Evolutionary conservation across 2,888 invertebrate species (phyloP).

Genomic region (Sinotaia quadrata): DNA sequence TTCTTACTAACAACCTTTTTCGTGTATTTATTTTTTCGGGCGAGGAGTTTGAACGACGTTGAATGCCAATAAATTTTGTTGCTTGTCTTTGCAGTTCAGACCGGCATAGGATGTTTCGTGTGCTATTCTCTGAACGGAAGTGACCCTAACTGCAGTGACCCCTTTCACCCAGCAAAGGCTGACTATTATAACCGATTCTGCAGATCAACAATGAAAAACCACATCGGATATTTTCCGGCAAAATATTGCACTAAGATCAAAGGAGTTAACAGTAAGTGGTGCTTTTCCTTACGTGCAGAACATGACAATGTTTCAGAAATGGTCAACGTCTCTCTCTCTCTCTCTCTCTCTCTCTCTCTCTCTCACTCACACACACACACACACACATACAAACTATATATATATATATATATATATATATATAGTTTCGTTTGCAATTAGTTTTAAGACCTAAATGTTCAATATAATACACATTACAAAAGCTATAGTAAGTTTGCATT

Average conservation of each 20-base stretch:
- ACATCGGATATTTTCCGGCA: constrained; percentile 75
- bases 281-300: not conserved
- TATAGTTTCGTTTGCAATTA: too few species aligned
- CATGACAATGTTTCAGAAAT: not conserved
- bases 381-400: too few species aligned
- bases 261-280: constrained; percentile 72
- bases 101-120: constrained; percentile 74
- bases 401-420: too few species aligned
- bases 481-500: too few species aligned
- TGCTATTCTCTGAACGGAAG: constrained; percentile 75
- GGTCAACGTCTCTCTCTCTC: too few species aligned
- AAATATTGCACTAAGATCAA: constrained; percentile 76
- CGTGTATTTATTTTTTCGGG: too few species aligned
- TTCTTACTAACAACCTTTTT: too few species aligned
- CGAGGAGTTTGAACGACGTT: too few species aligned
- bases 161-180: constrained; percentile 74
- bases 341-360: not conserved
- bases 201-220: constrained; percentile 74
- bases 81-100: constrained; percentile 27
- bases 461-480: too few species aligned
- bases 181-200: constrained; percentile 68
- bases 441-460: too few species aligned
- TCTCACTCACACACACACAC: not conserved
- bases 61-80: too few species aligned
- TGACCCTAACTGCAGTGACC: constrained; percentile 74